Conservation (phyloP, 2,888 invertebrate genomes). For the Sycophila texana region DNA sequence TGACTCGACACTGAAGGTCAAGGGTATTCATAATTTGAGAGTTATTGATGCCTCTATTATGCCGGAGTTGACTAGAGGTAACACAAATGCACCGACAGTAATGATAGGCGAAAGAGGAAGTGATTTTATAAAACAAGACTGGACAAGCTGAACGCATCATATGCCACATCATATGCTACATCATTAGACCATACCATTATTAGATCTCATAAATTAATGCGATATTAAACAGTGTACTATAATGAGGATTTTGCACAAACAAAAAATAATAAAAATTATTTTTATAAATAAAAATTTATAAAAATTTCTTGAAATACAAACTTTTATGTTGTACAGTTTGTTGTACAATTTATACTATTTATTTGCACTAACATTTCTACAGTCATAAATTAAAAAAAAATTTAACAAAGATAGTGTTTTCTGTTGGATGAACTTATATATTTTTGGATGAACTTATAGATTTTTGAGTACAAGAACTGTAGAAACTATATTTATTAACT, state of each 20-base stretch:
- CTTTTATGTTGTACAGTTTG: too few species aligned
- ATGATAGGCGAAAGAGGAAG: slow-evolving; percentile 78
- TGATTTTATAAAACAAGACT: slow-evolving; percentile 75
- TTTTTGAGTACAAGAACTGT: too few species aligned
- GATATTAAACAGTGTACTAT: neutral
- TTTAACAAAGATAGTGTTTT: too few species aligned
- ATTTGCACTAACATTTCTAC: too few species aligned
- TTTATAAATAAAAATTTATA: neutral
- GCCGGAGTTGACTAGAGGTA: slow-evolving; percentile 77
- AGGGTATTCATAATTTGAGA: slow-evolving; percentile 75
- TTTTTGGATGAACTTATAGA: too few species aligned
- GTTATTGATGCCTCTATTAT: slow-evolving; percentile 78
- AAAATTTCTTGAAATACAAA: neutral
- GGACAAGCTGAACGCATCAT: slow-evolving; percentile 62
- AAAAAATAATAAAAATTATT: neutral
- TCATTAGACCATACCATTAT: neutral
- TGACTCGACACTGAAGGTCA: slow-evolving; percentile 72
- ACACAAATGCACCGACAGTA: slow-evolving; percentile 76
- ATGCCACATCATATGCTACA: too few species aligned
- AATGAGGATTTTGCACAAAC: neutral
- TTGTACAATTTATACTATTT: too few species aligned
- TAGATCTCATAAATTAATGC: neutral
- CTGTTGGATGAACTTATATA: too few species aligned
- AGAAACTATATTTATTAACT: too few species aligned
- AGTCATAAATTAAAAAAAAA: too few species aligned